Percentiles rank a stretch among this genome's conserved stretches.
These are phyloP conservation scores for Silvanus unidentatus DNA, from an alignment of 2,888 invertebrate genomes.

Conservation along the genomic window DNA sequence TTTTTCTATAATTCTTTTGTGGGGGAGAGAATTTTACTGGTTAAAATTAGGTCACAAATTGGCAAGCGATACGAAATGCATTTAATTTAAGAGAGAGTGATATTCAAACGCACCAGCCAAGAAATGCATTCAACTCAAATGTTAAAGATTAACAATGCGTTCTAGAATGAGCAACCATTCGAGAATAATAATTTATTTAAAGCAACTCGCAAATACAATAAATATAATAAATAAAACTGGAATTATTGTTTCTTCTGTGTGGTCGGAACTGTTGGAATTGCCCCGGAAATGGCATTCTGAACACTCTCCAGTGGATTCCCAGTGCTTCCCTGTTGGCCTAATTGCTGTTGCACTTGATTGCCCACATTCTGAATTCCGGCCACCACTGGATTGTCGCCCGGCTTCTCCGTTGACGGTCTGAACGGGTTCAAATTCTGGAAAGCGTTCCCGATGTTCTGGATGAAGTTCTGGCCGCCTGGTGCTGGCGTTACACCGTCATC, in stretches of 20 bases:
- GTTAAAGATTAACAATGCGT: no score
- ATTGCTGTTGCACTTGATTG: conserved; percentile 11
- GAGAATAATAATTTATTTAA: no score
- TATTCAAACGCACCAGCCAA: no score
- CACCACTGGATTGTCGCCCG: conserved; percentile 6
- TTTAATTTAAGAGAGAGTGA: no score
- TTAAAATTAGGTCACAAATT: conserved; percentile 25
- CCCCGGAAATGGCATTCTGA: conserved; percentile 8
- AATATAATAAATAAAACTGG: not conserved
- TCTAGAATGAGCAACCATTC: no score
- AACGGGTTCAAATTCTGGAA: conserved; percentile 26
- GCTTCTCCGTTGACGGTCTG: conserved; percentile 15
- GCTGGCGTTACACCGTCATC: conserved; percentile 15
- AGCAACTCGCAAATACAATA: not conserved
- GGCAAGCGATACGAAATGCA: no score
- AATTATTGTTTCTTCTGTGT: no score
- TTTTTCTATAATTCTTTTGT: not conserved
- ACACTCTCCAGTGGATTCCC: conserved; percentile 3
- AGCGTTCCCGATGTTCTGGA: conserved; percentile 24
- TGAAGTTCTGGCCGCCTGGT: conserved; percentile 15
- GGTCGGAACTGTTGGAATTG: not conserved
- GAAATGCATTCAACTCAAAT: no score
- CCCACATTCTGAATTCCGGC: conserved; percentile 12
- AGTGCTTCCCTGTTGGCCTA: not conserved
- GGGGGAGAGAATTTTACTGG: no score